Evolutionary conservation across 2,797 vertebrate species (phyloP), one percentile per base, ranked within the genome.

Genomic region (Aplochiton taeniatus): DNA sequence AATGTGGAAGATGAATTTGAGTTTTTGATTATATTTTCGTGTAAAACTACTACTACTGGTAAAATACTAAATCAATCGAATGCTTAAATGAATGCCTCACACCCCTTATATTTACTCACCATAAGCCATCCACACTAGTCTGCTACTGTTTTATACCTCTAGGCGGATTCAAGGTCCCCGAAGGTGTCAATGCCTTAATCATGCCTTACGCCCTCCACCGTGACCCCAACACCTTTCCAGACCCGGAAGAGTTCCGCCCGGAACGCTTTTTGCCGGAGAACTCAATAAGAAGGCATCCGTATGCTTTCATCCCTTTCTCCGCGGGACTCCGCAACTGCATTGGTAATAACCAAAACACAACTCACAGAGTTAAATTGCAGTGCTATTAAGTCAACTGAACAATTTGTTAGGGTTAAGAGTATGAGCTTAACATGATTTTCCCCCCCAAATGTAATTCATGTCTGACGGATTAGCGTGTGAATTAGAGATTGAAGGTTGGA

Each of bases 301-400:
- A 95, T 0, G 88, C 95, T 0, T 98, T 93, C 0, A 76, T 98
- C 70, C 96, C 97, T 52, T 98, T 99, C 80, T 99, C 97, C 7
- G 97, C 97, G 1, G 97, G 97, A 60, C 92, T 94, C 55, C 93
- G 97, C 69, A 99, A 98, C 89, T 98, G 96, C 56, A 96, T 98
- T 12, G 97, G 97, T 98, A 81, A 43, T 91, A 90, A 70, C 8
- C 48, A 11, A 31, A 41, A 18, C 13, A 42, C 16, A 47, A 58
- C 57, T 44, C 42, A 51, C 13, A 18, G 8, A 56, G 17, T 11
- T 13, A 19, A 18, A 11, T 31, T 31, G 2, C 31, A 31, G 31
- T 31, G 31, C 31, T 31, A 31, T 31, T 31, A 31, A 31, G 6
- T 31, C 31, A 31, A 31, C 31, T 31, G 31, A 31, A 6, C 31